phyloP scores from a whole-genome alignment of 1,140 invertebrate genomes.

The Drosophila truncata region DNA sequence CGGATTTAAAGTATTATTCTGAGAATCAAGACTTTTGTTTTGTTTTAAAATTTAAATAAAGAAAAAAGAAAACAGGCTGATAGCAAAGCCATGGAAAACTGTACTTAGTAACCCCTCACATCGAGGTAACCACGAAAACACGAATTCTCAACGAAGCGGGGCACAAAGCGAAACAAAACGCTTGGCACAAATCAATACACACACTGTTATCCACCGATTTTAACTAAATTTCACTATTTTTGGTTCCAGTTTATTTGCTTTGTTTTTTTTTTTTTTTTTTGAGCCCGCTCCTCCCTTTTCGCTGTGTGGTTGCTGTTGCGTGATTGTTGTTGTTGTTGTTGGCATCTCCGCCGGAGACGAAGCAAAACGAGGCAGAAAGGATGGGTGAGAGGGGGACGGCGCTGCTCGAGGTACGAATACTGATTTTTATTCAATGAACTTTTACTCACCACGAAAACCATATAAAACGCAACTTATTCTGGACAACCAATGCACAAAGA shows the following conservation, averaged over 20 bases:
- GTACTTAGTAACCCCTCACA: conserved; percentile 4
- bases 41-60: too few relatives aligned
- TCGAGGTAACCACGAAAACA: background rate
- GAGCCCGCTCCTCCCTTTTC: background rate
- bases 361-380: conserved; percentile 9
- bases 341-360: conserved; percentile 37
- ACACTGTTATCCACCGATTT: background rate
- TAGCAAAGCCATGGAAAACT: conserved; percentile 8
- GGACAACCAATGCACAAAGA: conserved; percentile 72
- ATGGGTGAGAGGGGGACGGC: conserved; percentile 14
- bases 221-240: conserved; percentile 11
- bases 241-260: background rate
- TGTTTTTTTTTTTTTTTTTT: background rate
- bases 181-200: conserved; percentile 16
- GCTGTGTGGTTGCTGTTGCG: conserved; percentile 21
- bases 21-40: too few relatives aligned
- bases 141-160: conserved; percentile 2
- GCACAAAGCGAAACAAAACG: conserved; percentile 1
- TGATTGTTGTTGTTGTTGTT: conserved; percentile 23
- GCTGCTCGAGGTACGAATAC: conserved; percentile 45
- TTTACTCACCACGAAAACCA: conserved; percentile 73
- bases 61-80: background rate
- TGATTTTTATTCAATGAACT: conserved; percentile 70
- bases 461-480: conserved; percentile 69
- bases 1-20: too few relatives aligned